Percentiles rank a stretch among this genome's conserved stretches.
Evolutionary conservation across 2,888 invertebrate species (phyloP).

Genomic region (Dyspetes luteomarginatus): DNA sequence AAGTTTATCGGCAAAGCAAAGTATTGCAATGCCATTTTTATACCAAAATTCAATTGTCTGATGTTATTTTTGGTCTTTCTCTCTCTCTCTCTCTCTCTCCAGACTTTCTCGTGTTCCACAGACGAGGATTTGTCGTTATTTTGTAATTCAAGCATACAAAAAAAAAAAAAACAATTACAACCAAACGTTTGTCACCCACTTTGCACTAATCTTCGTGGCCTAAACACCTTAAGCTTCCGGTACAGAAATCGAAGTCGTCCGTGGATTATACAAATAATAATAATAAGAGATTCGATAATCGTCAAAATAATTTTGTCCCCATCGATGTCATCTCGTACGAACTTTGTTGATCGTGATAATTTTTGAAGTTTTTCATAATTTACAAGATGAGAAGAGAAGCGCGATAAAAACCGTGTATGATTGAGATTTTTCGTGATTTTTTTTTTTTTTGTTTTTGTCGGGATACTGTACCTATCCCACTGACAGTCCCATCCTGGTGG

Average conservation of each 20-base stretch:
- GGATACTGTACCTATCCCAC: slow-evolving; percentile 89
- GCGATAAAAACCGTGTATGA: slow-evolving; percentile 35
- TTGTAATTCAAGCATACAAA: background rate
- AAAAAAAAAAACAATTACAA: background rate
- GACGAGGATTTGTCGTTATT: no score
- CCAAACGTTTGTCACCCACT: slow-evolving; percentile 21
- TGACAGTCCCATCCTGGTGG: slow-evolving; percentile 89
- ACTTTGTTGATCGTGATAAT: slow-evolving; percentile 25
- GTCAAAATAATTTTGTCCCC: slow-evolving; percentile 26
- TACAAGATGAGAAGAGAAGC: slow-evolving; percentile 35
- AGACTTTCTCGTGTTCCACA: slow-evolving; percentile 4
- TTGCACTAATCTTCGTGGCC: slow-evolving; percentile 19
- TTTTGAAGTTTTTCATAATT: slow-evolving; percentile 16
- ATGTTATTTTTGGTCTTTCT: no score
- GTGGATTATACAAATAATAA: background rate
- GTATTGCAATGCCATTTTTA: slow-evolving; percentile 4
- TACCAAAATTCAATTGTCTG: background rate
- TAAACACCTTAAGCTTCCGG: slow-evolving; percentile 1
- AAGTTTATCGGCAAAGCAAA: slow-evolving; percentile 33
- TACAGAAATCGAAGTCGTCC: background rate
- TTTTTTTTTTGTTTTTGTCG: slow-evolving; percentile 63
- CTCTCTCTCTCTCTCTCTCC: background rate
- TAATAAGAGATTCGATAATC: background rate
- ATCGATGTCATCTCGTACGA: background rate
- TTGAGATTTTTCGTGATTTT: slow-evolving; percentile 54